These are phyloP conservation scores for Yponomeuta cagnagella DNA, from an alignment of 2,888 invertebrate genomes.

Conservation along the genomic window DNA sequence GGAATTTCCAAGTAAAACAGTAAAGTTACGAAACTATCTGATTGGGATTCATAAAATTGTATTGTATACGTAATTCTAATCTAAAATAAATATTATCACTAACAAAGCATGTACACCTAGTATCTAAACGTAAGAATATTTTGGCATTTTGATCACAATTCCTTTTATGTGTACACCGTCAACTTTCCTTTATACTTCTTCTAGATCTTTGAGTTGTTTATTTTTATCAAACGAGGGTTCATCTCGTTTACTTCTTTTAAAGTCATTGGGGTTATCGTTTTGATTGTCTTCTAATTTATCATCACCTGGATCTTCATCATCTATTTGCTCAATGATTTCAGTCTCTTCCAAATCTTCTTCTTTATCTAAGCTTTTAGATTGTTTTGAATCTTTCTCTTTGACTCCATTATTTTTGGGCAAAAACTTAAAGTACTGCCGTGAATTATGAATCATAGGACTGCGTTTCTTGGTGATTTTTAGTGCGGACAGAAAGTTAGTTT, in stretches of 20 bases:
- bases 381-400: background rate
- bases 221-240: background rate
- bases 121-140: background rate
- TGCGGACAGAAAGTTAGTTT: background rate
- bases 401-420: background rate
- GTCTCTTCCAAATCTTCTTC: background rate
- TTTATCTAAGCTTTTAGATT: background rate
- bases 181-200: background rate
- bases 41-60: background rate
- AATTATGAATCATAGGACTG: background rate
- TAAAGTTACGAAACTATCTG: background rate
- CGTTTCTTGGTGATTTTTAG: background rate
- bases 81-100: background rate
- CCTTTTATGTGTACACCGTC: background rate
- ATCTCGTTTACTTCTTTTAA: background rate
- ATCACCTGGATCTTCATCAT: background rate
- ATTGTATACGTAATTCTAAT: background rate
- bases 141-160: background rate
- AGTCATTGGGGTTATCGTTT: background rate
- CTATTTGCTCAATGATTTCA: background rate
- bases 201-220: background rate
- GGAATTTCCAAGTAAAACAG: background rate
- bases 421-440: constrained; percentile 5
- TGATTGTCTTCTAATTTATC: background rate
- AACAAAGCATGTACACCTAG: background rate